Base-by-base conservation (phyloP, 1,140 invertebrate genomes). In the Drosophila pachea region DNA sequence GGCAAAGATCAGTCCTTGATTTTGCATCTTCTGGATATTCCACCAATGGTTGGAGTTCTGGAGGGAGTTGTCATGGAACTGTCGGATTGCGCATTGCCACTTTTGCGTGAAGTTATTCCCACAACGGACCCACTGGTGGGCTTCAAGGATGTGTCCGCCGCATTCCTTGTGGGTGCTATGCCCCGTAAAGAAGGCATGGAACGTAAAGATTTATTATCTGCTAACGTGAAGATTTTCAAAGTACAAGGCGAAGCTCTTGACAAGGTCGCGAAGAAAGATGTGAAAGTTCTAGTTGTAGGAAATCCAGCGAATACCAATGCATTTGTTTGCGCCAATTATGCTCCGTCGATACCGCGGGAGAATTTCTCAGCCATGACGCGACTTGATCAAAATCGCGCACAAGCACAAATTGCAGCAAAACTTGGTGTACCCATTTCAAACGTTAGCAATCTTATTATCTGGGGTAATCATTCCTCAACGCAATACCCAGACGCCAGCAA, bases 231-330 rank as follows among this genome's bases (percentile, higher is more conserved):
- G 89, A 99, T 99, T 81, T 99, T 99, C 90, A 99, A 99, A 91
- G 95, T 94, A 38, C 95, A 96, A 91, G 99, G 98, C 11, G 93
- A 97, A 88, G 97, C 98, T 9, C 89, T 99, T 1, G 95, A 99
- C 71, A 94, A 97, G 90, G 93, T 94, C 90, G 97, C 98, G 2
- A 97, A 96, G 74, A 99, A 99, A 87, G 94, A 95, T 88, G 96
- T 99, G 12, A 99, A 99, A 91, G 95, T 98, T 14, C 73, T 99
- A 12, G 98, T 99, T 45, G 98, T 99, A 84, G 99, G 99, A 38
- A 99, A 99, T 90, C 99, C 99, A 49, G 99, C 99, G 0, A 99
- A 99, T 89, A 99, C 99, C 0, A 99, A 99, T 92, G 98, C 98
- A 12, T 91, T 98, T 7, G 97, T 99, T 73, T 98, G 97, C 86